Conservation (phyloP, 2,888 invertebrate genomes). For the Euzetes globulus region DNA sequence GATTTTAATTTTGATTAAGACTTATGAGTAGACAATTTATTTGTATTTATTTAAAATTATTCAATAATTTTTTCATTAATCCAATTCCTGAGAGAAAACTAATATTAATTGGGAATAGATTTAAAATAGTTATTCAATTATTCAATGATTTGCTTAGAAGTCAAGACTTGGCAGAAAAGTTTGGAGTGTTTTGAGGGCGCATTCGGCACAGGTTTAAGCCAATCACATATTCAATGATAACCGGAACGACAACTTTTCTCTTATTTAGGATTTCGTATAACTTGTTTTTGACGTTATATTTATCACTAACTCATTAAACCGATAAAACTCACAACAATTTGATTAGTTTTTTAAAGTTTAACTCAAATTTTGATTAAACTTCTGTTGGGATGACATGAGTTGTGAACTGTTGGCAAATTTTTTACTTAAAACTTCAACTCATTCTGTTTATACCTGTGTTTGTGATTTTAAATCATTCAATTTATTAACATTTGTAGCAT, state of each 20-base stretch:
- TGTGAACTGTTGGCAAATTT: not conserved
- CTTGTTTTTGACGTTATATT: constrained; percentile 5
- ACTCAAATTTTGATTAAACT: too few species aligned
- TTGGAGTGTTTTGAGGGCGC: not conserved
- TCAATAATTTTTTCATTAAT: too few species aligned
- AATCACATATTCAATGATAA: not conserved
- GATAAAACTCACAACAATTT: not conserved
- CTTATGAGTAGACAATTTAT: too few species aligned
- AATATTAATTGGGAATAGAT: too few species aligned
- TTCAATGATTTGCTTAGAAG: not conserved
- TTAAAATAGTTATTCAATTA: too few species aligned
- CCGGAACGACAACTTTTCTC: not conserved
- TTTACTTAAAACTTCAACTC: not conserved
- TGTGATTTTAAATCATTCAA: too few species aligned
- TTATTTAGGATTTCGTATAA: constrained; percentile 6
- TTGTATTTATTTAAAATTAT: too few species aligned
- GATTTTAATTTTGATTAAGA: too few species aligned
- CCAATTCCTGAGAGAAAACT: too few species aligned
- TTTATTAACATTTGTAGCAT: too few species aligned
- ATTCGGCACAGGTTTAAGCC: not conserved
- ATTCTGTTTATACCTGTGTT: too few species aligned
- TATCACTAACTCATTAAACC: constrained; percentile 8
- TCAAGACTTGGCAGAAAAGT: not conserved
- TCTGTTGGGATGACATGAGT: not conserved
- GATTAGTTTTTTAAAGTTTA: not conserved